These are phyloP conservation scores for Dendrophyllia cribrosa DNA, from an alignment of 64 coral and sea anemone genomes.

Conservation along the genomic window DNA sequence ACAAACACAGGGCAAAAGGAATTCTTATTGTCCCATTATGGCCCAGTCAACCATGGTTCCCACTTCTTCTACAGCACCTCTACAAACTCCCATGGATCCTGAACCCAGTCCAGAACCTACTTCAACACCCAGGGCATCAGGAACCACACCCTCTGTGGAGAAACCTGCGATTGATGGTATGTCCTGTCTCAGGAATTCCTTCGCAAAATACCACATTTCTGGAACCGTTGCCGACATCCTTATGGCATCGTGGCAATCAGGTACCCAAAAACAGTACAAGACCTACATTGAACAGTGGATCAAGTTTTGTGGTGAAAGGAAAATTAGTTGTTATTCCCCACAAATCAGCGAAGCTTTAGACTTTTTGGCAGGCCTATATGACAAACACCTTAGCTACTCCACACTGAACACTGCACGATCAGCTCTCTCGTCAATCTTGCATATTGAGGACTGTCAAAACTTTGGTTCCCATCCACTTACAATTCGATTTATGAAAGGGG, in stretches of 20 bases:
- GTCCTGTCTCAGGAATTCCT: constrained; percentile 66
- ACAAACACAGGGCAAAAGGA: constrained; percentile 14
- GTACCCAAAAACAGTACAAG: background rate
- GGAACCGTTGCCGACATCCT: constrained; percentile 6
- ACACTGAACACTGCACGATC: too few relatives aligned
- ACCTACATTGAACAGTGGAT: too few relatives aligned
- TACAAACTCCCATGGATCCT: background rate
- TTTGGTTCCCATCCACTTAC: too few relatives aligned
- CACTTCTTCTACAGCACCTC: constrained; percentile 2
- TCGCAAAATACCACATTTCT: constrained; percentile 58
- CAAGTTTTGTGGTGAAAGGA: too few relatives aligned
- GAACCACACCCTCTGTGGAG: constrained; percentile 57
- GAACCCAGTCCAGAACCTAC: too few relatives aligned
- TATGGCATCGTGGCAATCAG: background rate
- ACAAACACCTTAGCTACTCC: too few relatives aligned
- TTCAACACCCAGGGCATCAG: background rate
- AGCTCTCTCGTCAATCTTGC: too few relatives aligned
- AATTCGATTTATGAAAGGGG: too few relatives aligned
- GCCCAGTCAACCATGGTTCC: constrained; percentile 40
- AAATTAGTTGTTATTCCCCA: too few relatives aligned
- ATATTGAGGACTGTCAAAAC: too few relatives aligned
- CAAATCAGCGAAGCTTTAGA: too few relatives aligned
- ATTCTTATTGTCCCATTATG: constrained; percentile 3
- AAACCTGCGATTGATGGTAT: constrained; percentile 60
- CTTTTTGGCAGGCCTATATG: too few relatives aligned